Evolutionary conservation across 2,113 vertebrate species (phyloP).

Genomic region (Onychorhynchus coronatus): DNA sequence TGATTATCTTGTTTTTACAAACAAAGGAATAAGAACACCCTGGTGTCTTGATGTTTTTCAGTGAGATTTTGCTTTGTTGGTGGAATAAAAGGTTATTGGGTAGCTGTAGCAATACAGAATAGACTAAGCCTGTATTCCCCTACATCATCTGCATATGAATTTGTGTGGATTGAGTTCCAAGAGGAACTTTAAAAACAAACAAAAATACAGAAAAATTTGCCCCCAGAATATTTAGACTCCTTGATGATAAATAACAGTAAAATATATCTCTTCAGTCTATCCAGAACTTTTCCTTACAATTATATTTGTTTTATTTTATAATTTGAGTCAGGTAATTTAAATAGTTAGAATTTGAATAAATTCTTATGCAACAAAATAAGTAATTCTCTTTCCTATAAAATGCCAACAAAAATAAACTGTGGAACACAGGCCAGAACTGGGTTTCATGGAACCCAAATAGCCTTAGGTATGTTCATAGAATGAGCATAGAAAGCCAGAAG

Average conservation of each 20-base stretch:
- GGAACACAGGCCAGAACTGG: not conserved
- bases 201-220: not conserved
- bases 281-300: not conserved
- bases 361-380: not conserved
- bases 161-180: not conserved
- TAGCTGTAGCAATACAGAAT: not conserved
- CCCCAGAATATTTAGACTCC: not conserved
- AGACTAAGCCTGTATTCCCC: not conserved
- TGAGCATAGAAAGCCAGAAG: not conserved
- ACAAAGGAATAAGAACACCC: not conserved
- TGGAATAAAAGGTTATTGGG: not conserved
- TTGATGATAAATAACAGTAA: not conserved
- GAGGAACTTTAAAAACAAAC: not conserved
- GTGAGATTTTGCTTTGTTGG: not conserved
- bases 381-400: not conserved
- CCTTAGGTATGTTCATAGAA: not conserved
- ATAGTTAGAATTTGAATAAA: not conserved
- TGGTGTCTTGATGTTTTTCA: not conserved
- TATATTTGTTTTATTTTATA: not conserved
- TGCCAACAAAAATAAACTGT: not conserved
- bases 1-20: conserved; percentile 32
- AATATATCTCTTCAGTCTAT: not conserved
- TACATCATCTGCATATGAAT: not conserved
- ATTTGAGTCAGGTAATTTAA: not conserved
- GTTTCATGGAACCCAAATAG: not conserved